Conservation (phyloP, 1,140 invertebrate species). For the Lethrus apterus region DNA sequence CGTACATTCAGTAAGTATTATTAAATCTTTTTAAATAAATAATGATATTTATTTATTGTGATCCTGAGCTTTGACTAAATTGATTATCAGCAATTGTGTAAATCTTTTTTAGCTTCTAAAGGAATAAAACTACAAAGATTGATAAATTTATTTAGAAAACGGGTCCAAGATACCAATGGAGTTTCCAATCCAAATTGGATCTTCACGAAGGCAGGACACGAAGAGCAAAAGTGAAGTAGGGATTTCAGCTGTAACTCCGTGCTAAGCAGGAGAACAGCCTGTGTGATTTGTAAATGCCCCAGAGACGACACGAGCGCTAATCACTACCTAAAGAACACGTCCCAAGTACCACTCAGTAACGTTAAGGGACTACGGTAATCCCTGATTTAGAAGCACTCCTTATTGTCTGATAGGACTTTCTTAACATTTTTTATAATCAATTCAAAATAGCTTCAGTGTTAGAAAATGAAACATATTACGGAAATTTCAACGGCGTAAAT, state of each 20-base stretch:
- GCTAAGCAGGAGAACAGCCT: slow-evolving; percentile 7
- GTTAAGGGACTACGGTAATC: slow-evolving; percentile 7
- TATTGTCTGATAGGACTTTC: no score
- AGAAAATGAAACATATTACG: no score
- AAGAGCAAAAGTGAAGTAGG: slow-evolving; percentile 3
- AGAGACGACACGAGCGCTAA: slow-evolving; percentile 6
- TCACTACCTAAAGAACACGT: slow-evolving; percentile 8
- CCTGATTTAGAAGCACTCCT: neutral
- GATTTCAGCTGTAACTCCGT: slow-evolving; percentile 1
- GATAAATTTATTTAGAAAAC: slow-evolving; percentile 4
- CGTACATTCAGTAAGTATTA: no score
- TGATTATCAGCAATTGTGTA: neutral
- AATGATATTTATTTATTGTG: no score
- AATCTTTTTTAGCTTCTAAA: neutral
- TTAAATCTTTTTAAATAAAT: no score
- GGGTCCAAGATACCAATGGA: neutral
- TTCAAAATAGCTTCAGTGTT: no score
- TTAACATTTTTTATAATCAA: no score
- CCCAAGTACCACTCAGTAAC: slow-evolving; percentile 3
- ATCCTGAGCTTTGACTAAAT: neutral
- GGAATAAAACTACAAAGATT: slow-evolving; percentile 1
- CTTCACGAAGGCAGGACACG: neutral
- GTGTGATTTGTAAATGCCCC: slow-evolving; percentile 9
- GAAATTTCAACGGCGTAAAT: no score
- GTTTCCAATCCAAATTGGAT: slow-evolving; percentile 7